Evolutionary conservation across 2,113 vertebrate species (phyloP).

Genomic region (Sarotherodon lohbergeri): DNA sequence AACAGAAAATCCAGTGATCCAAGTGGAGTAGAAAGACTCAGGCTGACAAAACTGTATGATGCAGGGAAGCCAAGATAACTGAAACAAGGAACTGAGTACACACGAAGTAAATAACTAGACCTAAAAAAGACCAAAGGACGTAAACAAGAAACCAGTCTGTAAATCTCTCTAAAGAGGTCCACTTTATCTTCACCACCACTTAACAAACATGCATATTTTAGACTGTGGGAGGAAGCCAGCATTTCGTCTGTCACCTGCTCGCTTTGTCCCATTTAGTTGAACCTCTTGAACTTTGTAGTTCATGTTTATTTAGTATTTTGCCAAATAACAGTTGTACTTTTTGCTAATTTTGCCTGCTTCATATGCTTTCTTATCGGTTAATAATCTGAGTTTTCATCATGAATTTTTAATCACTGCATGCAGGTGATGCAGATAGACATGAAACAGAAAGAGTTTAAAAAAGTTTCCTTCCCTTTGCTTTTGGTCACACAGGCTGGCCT

Average conservation of each 20-base stretch:
- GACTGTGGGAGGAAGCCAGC: neutral
- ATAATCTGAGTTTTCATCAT: neutral
- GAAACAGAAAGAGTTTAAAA: rapidly evolving
- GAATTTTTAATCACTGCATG: no score
- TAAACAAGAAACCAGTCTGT: neutral
- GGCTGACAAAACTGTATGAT: neutral
- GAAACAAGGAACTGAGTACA: neutral
- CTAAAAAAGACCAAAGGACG: neutral
- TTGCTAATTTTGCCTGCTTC: neutral
- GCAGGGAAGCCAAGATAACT: neutral
- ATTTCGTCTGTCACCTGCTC: neutral
- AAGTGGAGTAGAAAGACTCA: neutral
- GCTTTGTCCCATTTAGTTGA: rapidly evolving
- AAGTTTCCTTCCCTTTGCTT: neutral
- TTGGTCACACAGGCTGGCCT: neutral
- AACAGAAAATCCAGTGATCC: neutral
- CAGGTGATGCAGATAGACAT: no score
- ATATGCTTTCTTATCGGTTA: rapidly evolving
- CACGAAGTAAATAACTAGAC: neutral
- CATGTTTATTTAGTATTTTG: neutral
- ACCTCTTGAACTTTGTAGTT: neutral
- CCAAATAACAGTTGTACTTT: neutral
- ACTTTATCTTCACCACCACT: neutral
- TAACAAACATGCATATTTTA: neutral
- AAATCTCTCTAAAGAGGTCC: neutral